Base-by-base conservation (phyloP, 2,797 vertebrate genomes). In the Lepus townsendii region DNA sequence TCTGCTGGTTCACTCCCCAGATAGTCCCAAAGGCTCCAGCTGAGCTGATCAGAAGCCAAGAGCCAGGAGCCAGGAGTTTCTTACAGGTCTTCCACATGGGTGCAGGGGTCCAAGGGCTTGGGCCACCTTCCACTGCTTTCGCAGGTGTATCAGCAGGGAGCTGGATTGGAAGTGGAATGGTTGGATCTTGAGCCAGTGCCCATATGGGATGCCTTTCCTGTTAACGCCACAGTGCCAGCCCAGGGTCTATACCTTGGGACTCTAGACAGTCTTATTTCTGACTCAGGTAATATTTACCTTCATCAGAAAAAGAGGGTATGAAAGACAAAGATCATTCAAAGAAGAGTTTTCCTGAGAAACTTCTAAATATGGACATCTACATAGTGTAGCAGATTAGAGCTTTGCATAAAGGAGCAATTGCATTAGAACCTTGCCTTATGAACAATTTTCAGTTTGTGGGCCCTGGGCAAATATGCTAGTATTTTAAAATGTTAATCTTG, bases 251-350 rank as follows among this genome's bases (percentile, higher is more conserved):
- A 73, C 42, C 77, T 86, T 80, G 87, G 52, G 38, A 35, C 6
- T 91, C 50, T 3, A 20, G 14, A 83, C 42, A 42, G 72, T 68
- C 63, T 78, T 69, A 90, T 72, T 96, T 68, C 73, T 88, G 68
- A 94, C 5, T 17, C 32, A 88, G 42, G 1, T 72, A 65, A n/a
- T 84, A 77, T 63, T 86, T 91, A 73, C 11, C 26, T 38, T 88
- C 14, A 32, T 17, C 50, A 22, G 73, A 73, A 86, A 76, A 52
- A 54, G 20, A 57, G 14, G 11, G 1, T 42, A 9, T 16, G 8
- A 88, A 88, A 92, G 20, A 86, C 9, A 93, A 82, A 94, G 68
- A 69, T 90, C 20, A 84, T 27, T 14, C 4, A 66, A 69, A 35
- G 5, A 63, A 5, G 2, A 11, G 27, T 83, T 86, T 38, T 68